Conservation (phyloP, 2,888 invertebrate genomes). For the Oscheius sp. region DNA sequence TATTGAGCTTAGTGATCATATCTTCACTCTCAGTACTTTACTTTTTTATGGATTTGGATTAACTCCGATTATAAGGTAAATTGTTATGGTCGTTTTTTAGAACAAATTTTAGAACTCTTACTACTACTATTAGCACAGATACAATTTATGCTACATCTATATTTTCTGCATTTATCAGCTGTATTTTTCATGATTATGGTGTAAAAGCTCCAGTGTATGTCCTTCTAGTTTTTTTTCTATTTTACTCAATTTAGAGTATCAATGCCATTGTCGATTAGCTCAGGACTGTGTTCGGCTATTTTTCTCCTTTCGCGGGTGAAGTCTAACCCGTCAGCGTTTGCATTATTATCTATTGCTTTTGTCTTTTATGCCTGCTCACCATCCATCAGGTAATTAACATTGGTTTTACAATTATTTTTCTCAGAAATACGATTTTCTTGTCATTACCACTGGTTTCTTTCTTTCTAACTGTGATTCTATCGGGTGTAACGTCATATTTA, state of each 20-base stretch:
- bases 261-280: conserved; percentile 88
- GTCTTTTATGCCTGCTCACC: conserved; percentile 72
- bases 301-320: conserved; percentile 91
- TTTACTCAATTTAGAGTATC: conserved; percentile 78
- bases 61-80: conserved; percentile 80
- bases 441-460: conserved; percentile 59
- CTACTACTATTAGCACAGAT: conserved; percentile 94
- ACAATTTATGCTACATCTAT: conserved; percentile 93
- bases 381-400: conserved; percentile 32
- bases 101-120: conserved; percentile 82
- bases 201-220: conserved; percentile 79
- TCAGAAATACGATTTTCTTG: conserved; percentile 37
- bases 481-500: conserved; percentile 45
- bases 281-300: conserved; percentile 91
- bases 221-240: background rate
- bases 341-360: conserved; percentile 87
- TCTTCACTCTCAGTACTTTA: conserved; percentile 80
- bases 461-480: conserved; percentile 58
- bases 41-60: conserved; percentile 86
- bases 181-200: conserved; percentile 92
- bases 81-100: background rate
- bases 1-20: conserved; percentile 32
- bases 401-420: background rate
- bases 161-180: conserved; percentile 85
- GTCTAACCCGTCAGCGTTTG: conserved; percentile 86